Percentiles rank a stretch among this genome's conserved stretches.
These are phyloP conservation scores for Mirounga angustirostris DNA, from an alignment of 2,113 vertebrate genomes.

Conservation along the genomic window DNA sequence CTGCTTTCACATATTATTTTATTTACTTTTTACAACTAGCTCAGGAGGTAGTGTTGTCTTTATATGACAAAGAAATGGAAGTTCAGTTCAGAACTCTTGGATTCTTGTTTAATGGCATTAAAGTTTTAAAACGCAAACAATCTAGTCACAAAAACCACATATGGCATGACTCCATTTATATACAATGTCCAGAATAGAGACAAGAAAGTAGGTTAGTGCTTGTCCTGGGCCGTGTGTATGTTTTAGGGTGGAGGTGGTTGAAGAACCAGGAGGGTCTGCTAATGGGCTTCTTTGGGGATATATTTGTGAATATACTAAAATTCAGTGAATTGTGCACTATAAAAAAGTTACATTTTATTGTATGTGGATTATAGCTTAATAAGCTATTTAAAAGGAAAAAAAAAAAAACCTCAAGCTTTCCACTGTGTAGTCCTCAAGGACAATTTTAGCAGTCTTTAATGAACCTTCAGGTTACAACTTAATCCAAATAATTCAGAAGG, in stretches of 20 bases:
- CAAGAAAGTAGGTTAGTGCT: not conserved
- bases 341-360: constrained; percentile 10
- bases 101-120: not conserved
- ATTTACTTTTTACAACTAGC: not conserved
- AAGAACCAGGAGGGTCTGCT: not conserved
- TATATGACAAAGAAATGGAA: not conserved
- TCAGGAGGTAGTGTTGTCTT: not conserved
- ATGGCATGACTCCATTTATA: not conserved
- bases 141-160: not conserved
- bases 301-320: not conserved
- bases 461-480: not conserved
- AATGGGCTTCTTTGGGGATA: not conserved
- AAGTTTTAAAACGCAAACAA: not conserved
- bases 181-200: not conserved
- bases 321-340: not conserved
- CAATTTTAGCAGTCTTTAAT: not conserved
- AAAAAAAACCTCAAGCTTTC: not conserved
- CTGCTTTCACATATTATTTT: not conserved
- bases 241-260: rapidly evolving
- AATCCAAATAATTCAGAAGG: not conserved
- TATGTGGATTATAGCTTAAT: not conserved
- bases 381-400: not conserved
- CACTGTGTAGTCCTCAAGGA: not conserved
- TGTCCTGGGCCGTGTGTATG: not conserved
- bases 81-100: not conserved